These are phyloP conservation scores for Triops cancriformis DNA, from an alignment of 1,140 invertebrate species.

Conservation along the genomic window DNA sequence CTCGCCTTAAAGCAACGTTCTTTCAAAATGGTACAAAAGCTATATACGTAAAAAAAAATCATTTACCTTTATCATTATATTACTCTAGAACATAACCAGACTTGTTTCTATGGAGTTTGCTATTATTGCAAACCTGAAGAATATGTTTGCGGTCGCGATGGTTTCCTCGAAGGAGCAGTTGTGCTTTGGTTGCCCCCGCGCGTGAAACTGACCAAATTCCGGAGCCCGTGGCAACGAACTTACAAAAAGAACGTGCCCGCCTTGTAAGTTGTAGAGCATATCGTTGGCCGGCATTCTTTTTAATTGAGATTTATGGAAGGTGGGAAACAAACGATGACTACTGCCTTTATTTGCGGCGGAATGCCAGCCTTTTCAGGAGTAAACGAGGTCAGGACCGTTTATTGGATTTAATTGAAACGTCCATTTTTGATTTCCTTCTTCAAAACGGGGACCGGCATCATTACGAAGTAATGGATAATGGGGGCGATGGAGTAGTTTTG, in stretches of 20 bases:
- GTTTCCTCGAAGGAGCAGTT: slow-evolving; percentile 67
- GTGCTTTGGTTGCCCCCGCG: slow-evolving; percentile 69
- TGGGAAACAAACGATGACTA: slow-evolving; percentile 73
- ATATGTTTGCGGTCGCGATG: slow-evolving; percentile 65
- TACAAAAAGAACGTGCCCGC: slow-evolving; percentile 67
- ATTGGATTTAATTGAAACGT: slow-evolving; percentile 74
- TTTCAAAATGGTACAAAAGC: slow-evolving; percentile 40
- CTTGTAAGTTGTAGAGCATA: slow-evolving; percentile 37
- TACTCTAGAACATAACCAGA: slow-evolving; percentile 33
- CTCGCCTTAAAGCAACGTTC: slow-evolving; percentile 53
- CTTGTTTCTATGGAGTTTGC: slow-evolving; percentile 83
- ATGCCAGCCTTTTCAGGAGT: slow-evolving; percentile 38
- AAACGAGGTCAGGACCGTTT: slow-evolving; percentile 46
- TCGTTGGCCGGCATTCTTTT: slow-evolving; percentile 24
- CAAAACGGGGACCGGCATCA: slow-evolving; percentile 92
- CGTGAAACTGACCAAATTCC: slow-evolving; percentile 52
- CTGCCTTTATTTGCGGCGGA: slow-evolving; percentile 55
- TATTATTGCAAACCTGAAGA: slow-evolving; percentile 74
- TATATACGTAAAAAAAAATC: not conserved
- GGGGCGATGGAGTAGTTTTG: slow-evolving; percentile 57
- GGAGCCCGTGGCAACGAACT: slow-evolving; percentile 81
- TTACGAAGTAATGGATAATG: slow-evolving; percentile 63
- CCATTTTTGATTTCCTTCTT: slow-evolving; percentile 87
- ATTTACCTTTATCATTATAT: not conserved
- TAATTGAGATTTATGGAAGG: slow-evolving; percentile 36